A percentile compares a stretch with the other conserved stretches of the same genome.
phyloP scores from a whole-genome alignment of 2,888 invertebrate genomes.

The Siphonodentalium dalli region DNA sequence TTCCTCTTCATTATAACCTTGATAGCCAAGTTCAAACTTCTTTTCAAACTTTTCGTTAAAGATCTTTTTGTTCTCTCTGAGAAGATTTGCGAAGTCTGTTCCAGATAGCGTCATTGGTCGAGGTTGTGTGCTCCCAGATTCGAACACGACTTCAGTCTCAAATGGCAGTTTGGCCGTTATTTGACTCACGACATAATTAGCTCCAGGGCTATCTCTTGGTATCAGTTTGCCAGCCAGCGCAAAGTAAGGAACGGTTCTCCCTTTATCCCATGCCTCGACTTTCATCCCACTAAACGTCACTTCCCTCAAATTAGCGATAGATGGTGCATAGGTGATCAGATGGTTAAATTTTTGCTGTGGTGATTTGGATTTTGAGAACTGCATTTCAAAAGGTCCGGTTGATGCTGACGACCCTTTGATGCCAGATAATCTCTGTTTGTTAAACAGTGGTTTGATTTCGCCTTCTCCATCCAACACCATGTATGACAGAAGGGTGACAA shows the following conservation, averaged over 20 bases:
- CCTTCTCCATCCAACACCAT: constrained; percentile 71
- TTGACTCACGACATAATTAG: constrained; percentile 65
- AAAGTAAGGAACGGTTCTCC: constrained; percentile 47
- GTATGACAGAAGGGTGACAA: constrained; percentile 63
- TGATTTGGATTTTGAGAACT: constrained; percentile 65
- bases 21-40: constrained; percentile 77
- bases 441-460: constrained; percentile 44
- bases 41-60: constrained; percentile 84
- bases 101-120: constrained; percentile 66
- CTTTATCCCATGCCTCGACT: constrained; percentile 54
- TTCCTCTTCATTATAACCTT: constrained; percentile 70
- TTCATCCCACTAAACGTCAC: constrained; percentile 43
- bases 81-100: constrained; percentile 37
- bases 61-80: constrained; percentile 43
- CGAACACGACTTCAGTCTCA: constrained; percentile 82
- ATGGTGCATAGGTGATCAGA: constrained; percentile 48
- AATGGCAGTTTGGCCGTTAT: constrained; percentile 73
- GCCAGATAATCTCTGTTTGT: constrained; percentile 66
- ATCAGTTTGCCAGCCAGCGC: constrained; percentile 52
- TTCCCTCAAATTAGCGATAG: constrained; percentile 55
- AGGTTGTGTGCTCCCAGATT: constrained; percentile 70
- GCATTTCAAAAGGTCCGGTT: constrained; percentile 78
- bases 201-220: constrained; percentile 51
- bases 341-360: constrained; percentile 42
- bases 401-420: constrained; percentile 80